These are phyloP conservation scores for Nebria salina DNA, from an alignment of 2,888 invertebrate species.

Conservation along the genomic window DNA sequence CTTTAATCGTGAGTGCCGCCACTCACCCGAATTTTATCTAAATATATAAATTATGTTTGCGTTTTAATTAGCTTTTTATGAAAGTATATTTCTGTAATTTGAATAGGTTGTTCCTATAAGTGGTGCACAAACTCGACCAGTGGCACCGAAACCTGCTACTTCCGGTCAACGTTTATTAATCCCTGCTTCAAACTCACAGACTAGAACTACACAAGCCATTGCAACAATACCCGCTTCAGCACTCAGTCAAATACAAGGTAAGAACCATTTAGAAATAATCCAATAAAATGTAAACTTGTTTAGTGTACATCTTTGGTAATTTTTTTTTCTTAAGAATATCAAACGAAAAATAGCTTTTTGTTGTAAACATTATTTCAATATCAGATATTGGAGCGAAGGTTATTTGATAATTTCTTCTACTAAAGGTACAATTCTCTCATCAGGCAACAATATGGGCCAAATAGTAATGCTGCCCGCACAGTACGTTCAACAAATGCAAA, in stretches of 20 bases:
- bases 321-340: too few species aligned
- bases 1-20: too few species aligned
- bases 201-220: constrained; percentile 56
- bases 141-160: constrained; percentile 61
- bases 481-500: constrained; percentile 63
- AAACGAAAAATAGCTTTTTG: not conserved
- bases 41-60: not conserved
- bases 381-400: not conserved
- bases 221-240: constrained; percentile 61
- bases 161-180: constrained; percentile 61
- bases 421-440: constrained; percentile 53
- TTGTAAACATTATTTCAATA: not conserved
- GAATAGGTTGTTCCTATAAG: constrained; percentile 37
- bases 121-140: constrained; percentile 57
- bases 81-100: not conserved
- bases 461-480: constrained; percentile 70
- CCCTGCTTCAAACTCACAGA: constrained; percentile 54
- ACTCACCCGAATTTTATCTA: not conserved
- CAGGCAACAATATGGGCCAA: constrained; percentile 59
- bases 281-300: not conserved
- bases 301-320: too few species aligned
- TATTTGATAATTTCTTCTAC: not conserved
- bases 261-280: not conserved
- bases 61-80: not conserved
- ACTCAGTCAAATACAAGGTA: constrained; percentile 57